Percentiles rank a stretch among this genome's conserved stretches.
These are phyloP conservation scores for Theristus sp. DNA, from an alignment of 2,888 invertebrate species.

Conservation along the genomic window DNA sequence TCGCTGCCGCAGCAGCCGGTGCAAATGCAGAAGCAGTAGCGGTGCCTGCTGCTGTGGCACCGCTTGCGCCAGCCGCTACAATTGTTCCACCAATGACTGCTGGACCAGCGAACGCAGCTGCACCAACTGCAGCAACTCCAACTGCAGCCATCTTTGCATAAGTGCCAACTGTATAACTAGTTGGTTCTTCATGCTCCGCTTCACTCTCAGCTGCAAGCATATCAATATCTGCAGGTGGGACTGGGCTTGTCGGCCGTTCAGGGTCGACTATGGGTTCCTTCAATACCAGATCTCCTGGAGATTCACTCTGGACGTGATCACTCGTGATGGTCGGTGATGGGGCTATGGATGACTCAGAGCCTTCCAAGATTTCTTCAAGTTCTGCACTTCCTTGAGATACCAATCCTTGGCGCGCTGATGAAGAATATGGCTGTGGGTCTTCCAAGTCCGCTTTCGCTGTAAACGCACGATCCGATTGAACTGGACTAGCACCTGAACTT, in stretches of 20 bases:
- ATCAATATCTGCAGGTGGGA: slow-evolving; percentile 11
- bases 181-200: neutral
- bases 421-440: too few species aligned
- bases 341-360: slow-evolving; percentile 1
- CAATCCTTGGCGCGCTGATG: slow-evolving; percentile 3
- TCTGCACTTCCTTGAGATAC: slow-evolving; percentile 3
- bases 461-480: slow-evolving; percentile 17
- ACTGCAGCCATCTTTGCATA: neutral
- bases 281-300: slow-evolving; percentile 7
- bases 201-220: neutral
- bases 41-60: neutral
- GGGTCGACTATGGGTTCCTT: slow-evolving; percentile 13
- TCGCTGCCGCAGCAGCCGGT: neutral
- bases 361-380: slow-evolving; percentile 7
- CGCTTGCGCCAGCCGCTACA: neutral
- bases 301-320: neutral
- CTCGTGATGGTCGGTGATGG: neutral
- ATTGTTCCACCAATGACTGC: neutral
- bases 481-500: slow-evolving; percentile 10
- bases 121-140: slow-evolving; percentile 4
- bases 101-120: slow-evolving; percentile 2
- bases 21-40: neutral
- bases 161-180: neutral
- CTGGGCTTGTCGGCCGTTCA: slow-evolving; percentile 16
- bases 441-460: slow-evolving; percentile 13